Base-by-base conservation (phyloP, 2,888 invertebrate genomes). In the Oligia fasciuncula region DNA sequence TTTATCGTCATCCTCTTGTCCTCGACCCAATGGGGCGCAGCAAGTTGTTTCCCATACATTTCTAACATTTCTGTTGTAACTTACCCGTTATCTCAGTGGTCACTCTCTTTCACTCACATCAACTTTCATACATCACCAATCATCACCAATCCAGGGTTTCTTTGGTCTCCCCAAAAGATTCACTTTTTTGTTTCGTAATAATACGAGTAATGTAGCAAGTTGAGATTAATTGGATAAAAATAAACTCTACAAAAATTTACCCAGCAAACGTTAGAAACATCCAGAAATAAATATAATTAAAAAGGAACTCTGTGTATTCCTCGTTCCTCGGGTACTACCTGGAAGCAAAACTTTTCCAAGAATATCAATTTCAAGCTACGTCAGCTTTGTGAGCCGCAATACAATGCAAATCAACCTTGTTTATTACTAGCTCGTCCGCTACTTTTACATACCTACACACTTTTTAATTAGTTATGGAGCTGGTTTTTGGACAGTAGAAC, bases 361-460 rank as follows among this genome's bases (percentile, higher is more conserved):
- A 46, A 79, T 79, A 79, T 57, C 29, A 57, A 49, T 72, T 49
- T 65, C 40, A 65, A 8, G 40, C 65, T 65, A 65, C 29, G 35
- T 17, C 11, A 57, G 54, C 57, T 65, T n/a, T 13, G 17, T 46
- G 63, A 4, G 65, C 46, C 29, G 71, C 71, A 78, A 78, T 66
- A 72, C 49, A 66, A 78, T 78, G 78, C 72, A 57, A 79, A 78
- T 78, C 71, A 57, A 66, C 46, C 35, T 78, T 71, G 49, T 78
- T 78, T 72, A 78, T 78, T 57, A 66, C 57, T 49, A 1, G 40
- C 46, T 57, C 13, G 46, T 6, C 29, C 3, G 17, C 29, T 9
- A 23, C 49, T 66, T 57, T 29, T 17, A 51, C 62, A 69, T 17
- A 51, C 2, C 29, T 62, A 14, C 62, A 73, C n/a, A 71, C 60